phyloP scores from a whole-genome alignment of 1,140 invertebrate genomes.

The Drosophila rufa region DNA sequence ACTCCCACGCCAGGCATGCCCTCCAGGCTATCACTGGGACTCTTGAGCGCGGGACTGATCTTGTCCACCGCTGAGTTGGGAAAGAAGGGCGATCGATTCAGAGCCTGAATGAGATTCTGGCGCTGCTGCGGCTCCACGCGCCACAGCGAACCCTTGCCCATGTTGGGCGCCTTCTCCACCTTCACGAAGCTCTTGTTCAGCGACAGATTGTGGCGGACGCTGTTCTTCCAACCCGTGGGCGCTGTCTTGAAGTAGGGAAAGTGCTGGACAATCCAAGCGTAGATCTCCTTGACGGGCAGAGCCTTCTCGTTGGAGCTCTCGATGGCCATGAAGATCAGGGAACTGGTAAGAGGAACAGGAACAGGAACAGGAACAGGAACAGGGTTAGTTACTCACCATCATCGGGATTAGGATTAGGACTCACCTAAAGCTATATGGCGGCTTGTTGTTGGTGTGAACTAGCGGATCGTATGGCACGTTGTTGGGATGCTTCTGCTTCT shows the following conservation, averaged over 20 bases:
- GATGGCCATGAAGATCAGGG: slow-evolving; percentile 98
- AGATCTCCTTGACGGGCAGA: slow-evolving; percentile 97
- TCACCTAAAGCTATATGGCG: slow-evolving; percentile 92
- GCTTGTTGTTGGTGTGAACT: slow-evolving; percentile 94
- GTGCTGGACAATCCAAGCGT: slow-evolving; percentile 98
- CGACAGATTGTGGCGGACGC: slow-evolving; percentile 97
- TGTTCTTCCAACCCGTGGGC: slow-evolving; percentile 99
- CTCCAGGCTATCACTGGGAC: slow-evolving; percentile 61
- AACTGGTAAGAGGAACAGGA: slow-evolving; percentile 86
- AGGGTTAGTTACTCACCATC: too few species aligned
- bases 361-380: too few species aligned
- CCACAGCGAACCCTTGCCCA: slow-evolving; percentile 97
- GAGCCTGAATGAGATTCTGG: slow-evolving; percentile 93
- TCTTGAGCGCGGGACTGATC: slow-evolving; percentile 76
- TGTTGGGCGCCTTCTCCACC: slow-evolving; percentile 95
- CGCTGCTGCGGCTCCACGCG: slow-evolving; percentile 96
- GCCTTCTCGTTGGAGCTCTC: slow-evolving; percentile 95
- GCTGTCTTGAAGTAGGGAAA: slow-evolving; percentile 99
- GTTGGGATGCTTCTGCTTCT: slow-evolving; percentile 89
- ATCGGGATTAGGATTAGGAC: too few species aligned
- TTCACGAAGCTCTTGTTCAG: slow-evolving; percentile 99
- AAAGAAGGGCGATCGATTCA: slow-evolving; percentile 93
- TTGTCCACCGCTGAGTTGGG: slow-evolving; percentile 87
- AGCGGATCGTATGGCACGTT: slow-evolving; percentile 91
- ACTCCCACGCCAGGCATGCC: not conserved